A percentile compares a stretch with the other conserved stretches of the same genome.
phyloP scores from a whole-genome alignment of 2,888 invertebrate species.

The Alviniconcha strummeri region DNA sequence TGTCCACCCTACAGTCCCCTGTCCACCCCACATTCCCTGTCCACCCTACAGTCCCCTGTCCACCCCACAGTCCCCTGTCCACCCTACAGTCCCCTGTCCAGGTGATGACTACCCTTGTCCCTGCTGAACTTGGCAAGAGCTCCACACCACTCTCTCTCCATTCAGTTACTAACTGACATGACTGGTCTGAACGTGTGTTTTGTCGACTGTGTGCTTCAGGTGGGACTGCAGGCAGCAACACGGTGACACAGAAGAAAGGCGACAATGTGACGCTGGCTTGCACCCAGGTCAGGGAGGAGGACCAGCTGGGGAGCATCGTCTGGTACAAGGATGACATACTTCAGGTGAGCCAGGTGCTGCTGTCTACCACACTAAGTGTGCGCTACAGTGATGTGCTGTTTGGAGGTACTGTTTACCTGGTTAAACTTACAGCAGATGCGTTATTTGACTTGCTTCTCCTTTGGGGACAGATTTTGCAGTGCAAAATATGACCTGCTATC shows the following conservation, averaged over 20 bases:
- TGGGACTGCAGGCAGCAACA: conserved; percentile 1
- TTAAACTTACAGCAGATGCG: background rate
- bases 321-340: conserved; percentile 39
- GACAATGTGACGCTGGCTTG: conserved; percentile 38
- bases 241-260: conserved; percentile 23
- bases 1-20: no score
- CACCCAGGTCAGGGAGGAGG: conserved; percentile 28
- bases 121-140: no score
- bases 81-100: no score
- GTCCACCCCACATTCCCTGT: no score
- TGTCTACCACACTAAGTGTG: background rate
- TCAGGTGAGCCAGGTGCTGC: background rate
- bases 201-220: background rate
- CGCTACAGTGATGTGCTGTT: background rate
- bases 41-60: no score
- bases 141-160: no score
- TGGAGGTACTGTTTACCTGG: no score
- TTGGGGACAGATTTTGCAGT: background rate
- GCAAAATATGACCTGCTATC: background rate
- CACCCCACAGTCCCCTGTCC: no score
- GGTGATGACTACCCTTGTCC: no score
- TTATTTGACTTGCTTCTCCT: background rate
- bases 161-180: no score
- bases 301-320: conserved; percentile 33
- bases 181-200: no score